phyloP scores from a whole-genome alignment of 2,113 vertebrate species.

The Polyodon spathula region DNA sequence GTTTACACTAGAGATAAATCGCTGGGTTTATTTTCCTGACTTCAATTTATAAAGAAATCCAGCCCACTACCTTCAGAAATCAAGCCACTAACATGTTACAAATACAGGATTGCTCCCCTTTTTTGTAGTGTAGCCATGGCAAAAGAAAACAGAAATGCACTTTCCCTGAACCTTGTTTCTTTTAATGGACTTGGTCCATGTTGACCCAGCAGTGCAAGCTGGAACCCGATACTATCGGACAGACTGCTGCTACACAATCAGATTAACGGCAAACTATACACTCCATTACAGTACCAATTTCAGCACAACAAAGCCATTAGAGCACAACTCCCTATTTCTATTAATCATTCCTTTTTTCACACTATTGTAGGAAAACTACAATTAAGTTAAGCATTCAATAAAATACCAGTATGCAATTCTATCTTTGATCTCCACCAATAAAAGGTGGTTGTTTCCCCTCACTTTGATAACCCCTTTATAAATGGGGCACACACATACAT shows the following conservation, averaged over 20 bases:
- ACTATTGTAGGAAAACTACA: constrained; percentile 66
- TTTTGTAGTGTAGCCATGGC: constrained; percentile 77
- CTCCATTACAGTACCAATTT: constrained; percentile 72
- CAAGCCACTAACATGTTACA: constrained; percentile 70
- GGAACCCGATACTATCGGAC: constrained; percentile 90
- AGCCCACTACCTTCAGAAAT: constrained; percentile 51
- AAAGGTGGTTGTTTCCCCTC: no score
- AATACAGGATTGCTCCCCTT: constrained; percentile 69
- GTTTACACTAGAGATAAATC: constrained; percentile 60
- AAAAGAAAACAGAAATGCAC: constrained; percentile 98
- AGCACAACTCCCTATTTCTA: constrained; percentile 66
- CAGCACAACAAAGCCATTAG: constrained; percentile 75
- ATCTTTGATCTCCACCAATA: constrained; percentile 8
- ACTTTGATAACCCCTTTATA: no score
- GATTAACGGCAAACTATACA: constrained; percentile 82
- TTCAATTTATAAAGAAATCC: constrained; percentile 70
- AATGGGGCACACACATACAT: no score
- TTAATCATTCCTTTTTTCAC: constrained; percentile 62
- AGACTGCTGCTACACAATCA: constrained; percentile 90
- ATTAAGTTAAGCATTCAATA: constrained; percentile 17
- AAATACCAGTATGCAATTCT: constrained; percentile 1
- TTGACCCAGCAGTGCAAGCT: constrained; percentile 83
- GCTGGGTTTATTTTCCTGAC: constrained; percentile 60
- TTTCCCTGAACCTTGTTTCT: constrained; percentile 96
- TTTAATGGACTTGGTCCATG: constrained; percentile 84